Percentiles rank a stretch among this genome's conserved stretches.
phyloP scores from a whole-genome alignment of 2,113 vertebrate species.

The Poeciliopsis turrubarensis region DNA sequence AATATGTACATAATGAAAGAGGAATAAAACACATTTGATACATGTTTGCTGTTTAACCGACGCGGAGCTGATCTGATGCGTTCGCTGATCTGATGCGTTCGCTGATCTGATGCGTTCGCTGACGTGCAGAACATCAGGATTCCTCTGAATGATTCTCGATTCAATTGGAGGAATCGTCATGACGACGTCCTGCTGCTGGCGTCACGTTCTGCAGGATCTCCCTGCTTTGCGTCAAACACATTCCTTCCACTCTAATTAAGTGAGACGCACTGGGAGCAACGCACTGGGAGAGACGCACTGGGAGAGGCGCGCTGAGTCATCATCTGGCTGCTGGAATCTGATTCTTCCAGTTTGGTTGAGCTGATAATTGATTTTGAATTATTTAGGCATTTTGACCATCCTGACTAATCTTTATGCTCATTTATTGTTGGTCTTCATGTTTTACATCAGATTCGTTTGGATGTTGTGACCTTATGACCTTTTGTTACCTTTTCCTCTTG shows the following conservation, averaged over 20 bases:
- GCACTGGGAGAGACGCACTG: background rate
- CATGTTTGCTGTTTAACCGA: background rate
- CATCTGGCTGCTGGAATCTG: background rate
- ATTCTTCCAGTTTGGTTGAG: background rate
- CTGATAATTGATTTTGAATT: background rate
- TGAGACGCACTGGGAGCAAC: background rate
- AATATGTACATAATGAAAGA: constrained; percentile 51
- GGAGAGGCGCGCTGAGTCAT: background rate
- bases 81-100: no score
- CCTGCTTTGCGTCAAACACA: background rate
- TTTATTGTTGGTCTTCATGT: no score
- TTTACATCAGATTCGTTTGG: no score
- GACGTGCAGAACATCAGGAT: no score
- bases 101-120: background rate
- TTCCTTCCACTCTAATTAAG: constrained; percentile 7
- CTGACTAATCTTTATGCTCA: no score
- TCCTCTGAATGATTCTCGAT: no score
- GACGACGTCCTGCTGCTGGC: background rate
- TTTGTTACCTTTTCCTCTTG: no score
- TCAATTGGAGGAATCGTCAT: background rate
- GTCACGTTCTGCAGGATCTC: background rate
- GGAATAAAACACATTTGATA: constrained; percentile 37
- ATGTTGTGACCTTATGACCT: no score
- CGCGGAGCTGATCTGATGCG: background rate
- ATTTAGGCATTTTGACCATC: background rate